A percentile compares a stretch with the other conserved stretches of the same genome.
Evolutionary conservation across 2,888 invertebrate species (phyloP).

Genomic region (Pasiphila rectangulata): DNA sequence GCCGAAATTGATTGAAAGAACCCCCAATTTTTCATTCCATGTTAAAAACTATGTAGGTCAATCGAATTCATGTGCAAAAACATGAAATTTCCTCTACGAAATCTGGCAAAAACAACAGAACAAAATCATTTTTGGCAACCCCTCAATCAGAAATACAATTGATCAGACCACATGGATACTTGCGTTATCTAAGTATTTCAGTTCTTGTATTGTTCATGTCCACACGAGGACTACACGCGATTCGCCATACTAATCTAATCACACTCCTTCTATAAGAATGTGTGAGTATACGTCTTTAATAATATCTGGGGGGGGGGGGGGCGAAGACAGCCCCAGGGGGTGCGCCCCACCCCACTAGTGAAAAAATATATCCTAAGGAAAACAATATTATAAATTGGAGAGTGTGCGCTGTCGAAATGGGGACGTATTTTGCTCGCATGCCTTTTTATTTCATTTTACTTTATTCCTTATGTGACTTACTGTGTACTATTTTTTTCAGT

Average conservation of each 20-base stretch:
- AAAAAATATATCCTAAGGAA: constrained; percentile 80
- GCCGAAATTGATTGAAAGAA: background rate
- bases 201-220: constrained; percentile 25
- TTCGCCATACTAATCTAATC: constrained; percentile 77
- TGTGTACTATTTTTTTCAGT: constrained; percentile 53
- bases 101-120: constrained; percentile 22
- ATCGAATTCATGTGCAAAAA: constrained; percentile 18
- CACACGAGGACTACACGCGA: constrained; percentile 34
- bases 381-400: constrained; percentile 81
- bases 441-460: constrained; percentile 72
- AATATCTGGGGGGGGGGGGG: constrained; percentile 70
- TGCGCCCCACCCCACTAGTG: constrained; percentile 66
- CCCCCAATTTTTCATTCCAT: constrained; percentile 5
- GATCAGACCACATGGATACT: constrained; percentile 19
- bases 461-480: constrained; percentile 67
- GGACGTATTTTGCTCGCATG: constrained; percentile 61
- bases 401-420: constrained; percentile 53
- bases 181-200: background rate
- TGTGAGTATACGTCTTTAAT: constrained; percentile 81
- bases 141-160: constrained; percentile 23
- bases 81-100: constrained; percentile 1
- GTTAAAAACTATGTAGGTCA: constrained; percentile 22
- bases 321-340: constrained; percentile 34
- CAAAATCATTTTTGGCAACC: constrained; percentile 15
- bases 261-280: constrained; percentile 74